Conservation (phyloP, 2,113 vertebrate genomes). For the Acrocephalus arundinaceus region DNA sequence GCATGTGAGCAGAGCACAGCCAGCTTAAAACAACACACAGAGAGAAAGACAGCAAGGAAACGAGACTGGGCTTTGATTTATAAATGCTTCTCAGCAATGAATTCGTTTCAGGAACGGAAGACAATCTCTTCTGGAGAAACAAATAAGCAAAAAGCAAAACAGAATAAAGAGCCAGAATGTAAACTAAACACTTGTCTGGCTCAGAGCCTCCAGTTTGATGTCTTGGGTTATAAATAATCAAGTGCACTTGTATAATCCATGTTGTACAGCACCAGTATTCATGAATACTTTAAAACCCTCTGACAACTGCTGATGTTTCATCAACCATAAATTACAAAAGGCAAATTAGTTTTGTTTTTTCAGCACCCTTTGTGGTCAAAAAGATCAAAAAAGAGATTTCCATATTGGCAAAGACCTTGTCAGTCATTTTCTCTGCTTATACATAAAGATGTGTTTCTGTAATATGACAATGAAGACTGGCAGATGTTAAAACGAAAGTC, state of each 20-base stretch:
- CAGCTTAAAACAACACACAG: neutral
- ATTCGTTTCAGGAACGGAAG: neutral
- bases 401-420: neutral
- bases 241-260: constrained; percentile 44
- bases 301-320: constrained; percentile 53
- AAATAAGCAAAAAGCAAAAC: constrained; percentile 53
- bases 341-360: constrained; percentile 54
- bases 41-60: neutral
- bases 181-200: constrained; percentile 40
- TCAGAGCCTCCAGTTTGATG: constrained; percentile 39
- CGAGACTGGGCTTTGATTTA: neutral
- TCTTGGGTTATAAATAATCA: constrained; percentile 63
- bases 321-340: constrained; percentile 54
- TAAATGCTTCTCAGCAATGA: constrained; percentile 10
- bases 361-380: constrained; percentile 15
- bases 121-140: constrained; percentile 42
- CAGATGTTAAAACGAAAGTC: constrained; percentile 11
- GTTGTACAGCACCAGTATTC: constrained; percentile 44
- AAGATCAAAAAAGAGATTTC: constrained; percentile 52
- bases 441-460: constrained; percentile 30
- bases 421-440: constrained; percentile 6
- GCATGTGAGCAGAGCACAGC: neutral
- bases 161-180: constrained; percentile 34
- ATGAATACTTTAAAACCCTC: constrained; percentile 67
- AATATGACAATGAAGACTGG: neutral